phyloP scores from a whole-genome alignment of 2,113 vertebrate genomes.

The Speoplatyrhinus poulsoni region DNA sequence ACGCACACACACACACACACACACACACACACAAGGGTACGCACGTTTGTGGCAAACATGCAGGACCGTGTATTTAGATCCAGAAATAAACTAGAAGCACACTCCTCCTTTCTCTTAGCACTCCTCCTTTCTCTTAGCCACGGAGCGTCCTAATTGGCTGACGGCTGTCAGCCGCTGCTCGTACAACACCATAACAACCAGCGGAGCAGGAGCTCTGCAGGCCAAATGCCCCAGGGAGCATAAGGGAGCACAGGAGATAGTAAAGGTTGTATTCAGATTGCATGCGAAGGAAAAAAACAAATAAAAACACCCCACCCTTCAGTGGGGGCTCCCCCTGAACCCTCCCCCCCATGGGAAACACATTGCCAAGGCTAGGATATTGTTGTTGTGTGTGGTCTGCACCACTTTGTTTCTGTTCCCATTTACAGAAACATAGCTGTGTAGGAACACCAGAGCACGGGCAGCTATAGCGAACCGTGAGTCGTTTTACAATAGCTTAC shows the following conservation, averaged over 20 bases:
- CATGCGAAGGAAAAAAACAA: conserved; percentile 11
- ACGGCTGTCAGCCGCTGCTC: conserved; percentile 13
- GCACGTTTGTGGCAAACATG: background rate
- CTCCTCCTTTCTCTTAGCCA: too few relatives aligned
- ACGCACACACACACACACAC: conserved; percentile 3
- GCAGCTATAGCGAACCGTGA: too few relatives aligned
- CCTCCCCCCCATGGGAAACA: too few relatives aligned
- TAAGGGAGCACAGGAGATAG: too few relatives aligned
- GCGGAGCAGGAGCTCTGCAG: background rate
- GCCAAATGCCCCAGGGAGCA: background rate
- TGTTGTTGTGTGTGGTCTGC: too few relatives aligned
- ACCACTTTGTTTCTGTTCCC: too few relatives aligned
- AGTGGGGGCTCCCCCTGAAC: too few relatives aligned
- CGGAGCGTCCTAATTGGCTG: conserved; percentile 33
- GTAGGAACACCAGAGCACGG: too few relatives aligned
- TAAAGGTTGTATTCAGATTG: background rate
- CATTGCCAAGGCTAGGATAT: too few relatives aligned
- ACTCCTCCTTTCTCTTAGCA: background rate
- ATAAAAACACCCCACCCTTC: too few relatives aligned
- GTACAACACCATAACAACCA: conserved; percentile 8
- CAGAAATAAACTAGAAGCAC: background rate
- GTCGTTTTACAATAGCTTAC: background rate
- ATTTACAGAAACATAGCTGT: too few relatives aligned
- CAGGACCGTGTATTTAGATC: background rate
- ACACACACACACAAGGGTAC: background rate